Percentiles rank a stretch among this genome's conserved stretches.
phyloP scores from a whole-genome alignment of 1,140 invertebrate species.

The Drosophila subpulchrella region DNA sequence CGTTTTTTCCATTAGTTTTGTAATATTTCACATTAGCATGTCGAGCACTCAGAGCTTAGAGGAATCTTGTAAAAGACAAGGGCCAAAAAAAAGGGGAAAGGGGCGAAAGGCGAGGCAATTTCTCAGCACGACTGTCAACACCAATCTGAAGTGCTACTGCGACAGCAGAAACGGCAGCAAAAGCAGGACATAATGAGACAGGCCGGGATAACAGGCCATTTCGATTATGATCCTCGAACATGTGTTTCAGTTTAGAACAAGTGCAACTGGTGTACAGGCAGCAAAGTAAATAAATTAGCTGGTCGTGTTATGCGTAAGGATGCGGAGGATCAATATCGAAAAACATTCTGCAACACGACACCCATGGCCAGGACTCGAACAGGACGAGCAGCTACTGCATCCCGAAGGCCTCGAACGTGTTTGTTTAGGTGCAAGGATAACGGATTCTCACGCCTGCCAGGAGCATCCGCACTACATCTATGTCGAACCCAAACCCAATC shows the following conservation, averaged over 20 bases:
- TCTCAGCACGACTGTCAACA: conserved; percentile 73
- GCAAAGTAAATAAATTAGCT: conserved; percentile 76
- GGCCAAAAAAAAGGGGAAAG: neutral
- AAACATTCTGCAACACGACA: conserved; percentile 63
- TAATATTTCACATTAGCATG: conserved; percentile 70
- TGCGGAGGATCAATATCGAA: conserved; percentile 34
- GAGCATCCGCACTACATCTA: conserved; percentile 12
- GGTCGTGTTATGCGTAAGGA: conserved; percentile 37
- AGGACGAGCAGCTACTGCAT: conserved; percentile 56
- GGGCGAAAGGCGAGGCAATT: conserved; percentile 57
- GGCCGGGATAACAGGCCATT: conserved; percentile 28
- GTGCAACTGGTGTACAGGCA: conserved; percentile 32
- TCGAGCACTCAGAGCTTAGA: conserved; percentile 29
- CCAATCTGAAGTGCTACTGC: conserved; percentile 71
- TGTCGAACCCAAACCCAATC: conserved; percentile 8
- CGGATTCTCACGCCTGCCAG: conserved; percentile 71
- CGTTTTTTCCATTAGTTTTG: conserved; percentile 67
- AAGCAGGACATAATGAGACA: conserved; percentile 45
- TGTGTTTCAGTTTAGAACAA: conserved; percentile 50
- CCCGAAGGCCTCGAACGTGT: conserved; percentile 44
- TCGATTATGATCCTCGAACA: conserved; percentile 48
- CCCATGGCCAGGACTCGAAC: conserved; percentile 28
- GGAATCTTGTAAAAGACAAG: conserved; percentile 9
- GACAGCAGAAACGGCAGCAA: conserved; percentile 24
- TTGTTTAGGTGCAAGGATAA: conserved; percentile 77